Evolutionary conservation across 2,797 vertebrate genomes (phyloP).

Genomic region (Crypturellus tataupa): DNA sequence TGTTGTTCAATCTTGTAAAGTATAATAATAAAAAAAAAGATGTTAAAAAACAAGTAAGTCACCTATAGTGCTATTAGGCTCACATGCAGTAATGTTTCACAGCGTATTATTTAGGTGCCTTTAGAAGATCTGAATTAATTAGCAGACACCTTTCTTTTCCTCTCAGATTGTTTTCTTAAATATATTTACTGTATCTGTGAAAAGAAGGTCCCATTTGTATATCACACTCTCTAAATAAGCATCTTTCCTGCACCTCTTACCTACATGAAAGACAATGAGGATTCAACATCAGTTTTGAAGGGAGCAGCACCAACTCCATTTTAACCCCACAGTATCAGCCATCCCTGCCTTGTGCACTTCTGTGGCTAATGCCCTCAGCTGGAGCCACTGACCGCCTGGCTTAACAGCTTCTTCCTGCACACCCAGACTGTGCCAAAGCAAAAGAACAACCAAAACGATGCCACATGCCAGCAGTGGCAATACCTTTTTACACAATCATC

Average conservation of each 20-base stretch:
- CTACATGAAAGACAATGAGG: background rate
- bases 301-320: background rate
- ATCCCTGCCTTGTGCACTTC: background rate
- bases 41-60: background rate
- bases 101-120: background rate
- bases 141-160: background rate
- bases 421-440: background rate
- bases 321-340: background rate
- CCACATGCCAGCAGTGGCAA: background rate
- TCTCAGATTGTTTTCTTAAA: background rate
- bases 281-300: background rate
- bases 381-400: background rate
- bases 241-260: background rate
- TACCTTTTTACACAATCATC: background rate
- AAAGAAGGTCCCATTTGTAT: background rate
- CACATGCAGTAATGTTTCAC: accelerated
- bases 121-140: background rate
- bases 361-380: background rate
- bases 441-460: background rate
- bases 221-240: background rate
- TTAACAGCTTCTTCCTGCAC: background rate
- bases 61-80: background rate
- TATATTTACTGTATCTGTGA: background rate
- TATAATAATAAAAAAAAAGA: background rate
- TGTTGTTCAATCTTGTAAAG: conserved; percentile 79